Evolutionary conservation across 2,888 invertebrate genomes (phyloP), one percentile per base, ranked within the genome.

Genomic region (Morpho achilles): DNA sequence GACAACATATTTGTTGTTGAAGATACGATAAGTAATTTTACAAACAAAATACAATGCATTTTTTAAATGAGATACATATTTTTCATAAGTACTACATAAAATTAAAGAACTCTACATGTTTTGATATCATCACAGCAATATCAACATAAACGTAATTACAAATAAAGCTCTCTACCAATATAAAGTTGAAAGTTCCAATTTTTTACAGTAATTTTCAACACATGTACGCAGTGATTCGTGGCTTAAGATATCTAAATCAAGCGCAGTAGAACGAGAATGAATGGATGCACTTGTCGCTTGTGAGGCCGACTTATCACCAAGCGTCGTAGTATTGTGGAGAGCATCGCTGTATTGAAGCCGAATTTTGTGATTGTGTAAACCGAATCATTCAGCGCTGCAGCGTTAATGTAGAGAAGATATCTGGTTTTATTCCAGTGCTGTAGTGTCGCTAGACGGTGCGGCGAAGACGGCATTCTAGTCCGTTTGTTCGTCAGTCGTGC

Each of bases 231-330:
- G 32, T 56, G 58, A 54, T 56, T 61, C 60, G 49, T 63, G 51
- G 60, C 56, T 74, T 65, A 64, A 64, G 69, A 66, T 69, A 61
- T 69, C 68, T 69, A 72, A 69, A 72, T 77, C 67, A 65, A 67
- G 64, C 65, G 67, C 52, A 66, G 64, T 67, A 66, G 69, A 65
- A 61, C 70, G 63, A 67, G 72, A 72, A 77, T 84, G 82, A 84
- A 84, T 85, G 83, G 70, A 74, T 79, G 81, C 82, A 82, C 80
- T 82, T 81, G 84, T 75, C 77, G 73, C 71, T 63, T 71, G 70
- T 67, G 72, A 70, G 68, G 67, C 56, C 53, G 59, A 53, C 63
- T 78, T 78, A 77, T 74, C 74, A 69, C 66, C 47, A 58, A 45
- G 46, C 58, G 57, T 59, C 53, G 51, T 65, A 58, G 56, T 54